Percentiles rank a stretch among this genome's conserved stretches.
Evolutionary conservation across 2,113 vertebrate species (phyloP).

Genomic region (Platycercus adscitus): DNA sequence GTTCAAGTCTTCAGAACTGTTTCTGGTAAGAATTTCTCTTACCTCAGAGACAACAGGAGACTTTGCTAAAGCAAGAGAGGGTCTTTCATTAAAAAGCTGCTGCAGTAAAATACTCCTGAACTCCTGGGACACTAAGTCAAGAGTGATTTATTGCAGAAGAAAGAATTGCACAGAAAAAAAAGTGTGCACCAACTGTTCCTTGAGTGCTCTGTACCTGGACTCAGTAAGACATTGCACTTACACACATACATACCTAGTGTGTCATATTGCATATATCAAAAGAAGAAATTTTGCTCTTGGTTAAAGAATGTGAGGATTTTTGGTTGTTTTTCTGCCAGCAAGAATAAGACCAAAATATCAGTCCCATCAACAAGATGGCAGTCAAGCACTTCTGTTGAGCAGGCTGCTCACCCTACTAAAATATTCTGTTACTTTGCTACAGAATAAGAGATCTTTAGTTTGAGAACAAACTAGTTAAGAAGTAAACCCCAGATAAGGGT

Average conservation of each 20-base stretch:
- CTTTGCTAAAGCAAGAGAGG: background rate
- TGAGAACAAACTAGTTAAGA: background rate
- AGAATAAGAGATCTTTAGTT: background rate
- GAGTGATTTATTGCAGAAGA: background rate
- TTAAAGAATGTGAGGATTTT: background rate
- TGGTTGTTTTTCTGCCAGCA: background rate
- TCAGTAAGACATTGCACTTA: background rate
- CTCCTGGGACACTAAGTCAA: background rate
- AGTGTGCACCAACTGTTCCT: background rate
- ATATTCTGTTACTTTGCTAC: background rate
- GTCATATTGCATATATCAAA: background rate
- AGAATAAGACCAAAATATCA: background rate
- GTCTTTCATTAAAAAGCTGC: background rate
- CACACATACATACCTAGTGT: fast-evolving
- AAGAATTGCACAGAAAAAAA: background rate
- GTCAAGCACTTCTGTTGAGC: background rate
- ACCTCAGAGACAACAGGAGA: background rate
- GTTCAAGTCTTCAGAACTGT: background rate
- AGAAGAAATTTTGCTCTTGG: background rate
- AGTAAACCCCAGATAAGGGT: background rate
- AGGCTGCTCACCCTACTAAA: background rate
- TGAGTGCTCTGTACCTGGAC: background rate
- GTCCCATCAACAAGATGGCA: background rate
- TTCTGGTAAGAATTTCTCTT: background rate
- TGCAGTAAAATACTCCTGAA: background rate